Base-by-base conservation (phyloP, 1,140 invertebrate species). In the Akabosia matsudoensis region DNA sequence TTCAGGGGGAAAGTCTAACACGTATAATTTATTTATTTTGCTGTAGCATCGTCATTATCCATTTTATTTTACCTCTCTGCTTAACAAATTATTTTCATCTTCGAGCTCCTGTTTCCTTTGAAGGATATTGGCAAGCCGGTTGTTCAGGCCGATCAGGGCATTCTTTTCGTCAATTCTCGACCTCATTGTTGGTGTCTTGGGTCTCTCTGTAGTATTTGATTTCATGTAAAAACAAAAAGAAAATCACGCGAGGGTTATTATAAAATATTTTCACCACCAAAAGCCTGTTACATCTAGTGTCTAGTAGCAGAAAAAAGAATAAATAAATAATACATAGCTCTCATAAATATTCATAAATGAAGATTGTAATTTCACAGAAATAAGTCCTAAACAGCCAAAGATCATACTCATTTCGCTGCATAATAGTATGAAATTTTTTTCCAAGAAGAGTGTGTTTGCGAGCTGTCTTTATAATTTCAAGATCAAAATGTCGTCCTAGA, bases 151-250 rank as follows among this genome's bases (percentile, higher is more conserved):
- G 56, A 77, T 79, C 26, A 79, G 33, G n/a, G 78, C 78, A 75
- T 79, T 79, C 37, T 79, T 79, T 34, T 79, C 78, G 31, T 79
- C 78, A 34, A 79, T 77, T 24, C 78, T 70, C 37, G 78, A 75
- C 33, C 70, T 74, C 31, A 54, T 77, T 22, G 78, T 79, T 61
- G 76, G 76, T 30, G 76, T 77, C 51, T 75, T 77, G 18, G 78
- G 78, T 72, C 78, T 33, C 30, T 79, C 78, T 79, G 45, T 1
- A 73, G 37, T 24, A 74, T 16, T 13, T 10, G 61, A 10, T 7
- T 45, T 45, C 18, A 45, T 45, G 30, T 30, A 67, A 30, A 31
- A 67, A 67, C 14, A n/a, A 67, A 31, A 31, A 30, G 28, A 67
- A 28, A 67, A 67, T 67, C 61, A 67, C 61, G 61, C 30, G 31